phyloP scores from a whole-genome alignment of 2,888 invertebrate species.

The Eupithecia vulgata region DNA sequence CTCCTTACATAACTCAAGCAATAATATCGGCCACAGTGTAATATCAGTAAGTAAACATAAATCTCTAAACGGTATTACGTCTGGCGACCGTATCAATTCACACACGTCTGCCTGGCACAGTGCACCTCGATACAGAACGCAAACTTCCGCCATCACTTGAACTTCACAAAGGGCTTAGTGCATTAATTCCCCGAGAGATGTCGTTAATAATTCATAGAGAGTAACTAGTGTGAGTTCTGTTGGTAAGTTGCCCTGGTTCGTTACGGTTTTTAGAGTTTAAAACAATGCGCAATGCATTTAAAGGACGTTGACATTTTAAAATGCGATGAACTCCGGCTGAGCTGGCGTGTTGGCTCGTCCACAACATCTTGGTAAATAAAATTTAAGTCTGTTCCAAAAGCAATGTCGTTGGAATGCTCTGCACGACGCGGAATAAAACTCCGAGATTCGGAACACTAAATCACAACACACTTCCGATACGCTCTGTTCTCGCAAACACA shows the following conservation, averaged over 20 bases:
- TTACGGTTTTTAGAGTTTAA: constrained; percentile 2
- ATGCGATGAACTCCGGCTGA: constrained; percentile 7
- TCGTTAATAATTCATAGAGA: background rate
- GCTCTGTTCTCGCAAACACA: constrained; percentile 20
- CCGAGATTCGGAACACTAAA: constrained; percentile 31
- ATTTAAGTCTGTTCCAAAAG: constrained; percentile 24
- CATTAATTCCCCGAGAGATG: background rate
- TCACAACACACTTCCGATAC: constrained; percentile 37
- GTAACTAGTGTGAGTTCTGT: background rate
- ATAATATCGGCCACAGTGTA: constrained; percentile 31
- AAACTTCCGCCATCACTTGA: background rate
- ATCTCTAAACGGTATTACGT: constrained; percentile 28
- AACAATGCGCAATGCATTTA: constrained; percentile 9
- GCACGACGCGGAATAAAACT: constrained; percentile 31
- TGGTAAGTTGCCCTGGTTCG: background rate
- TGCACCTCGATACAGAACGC: constrained; percentile 7
- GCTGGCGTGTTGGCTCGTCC: constrained; percentile 13
- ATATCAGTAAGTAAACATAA: constrained; percentile 41
- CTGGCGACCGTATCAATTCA: constrained; percentile 22
- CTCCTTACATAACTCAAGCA: constrained; percentile 17
- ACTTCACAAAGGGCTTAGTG: background rate
- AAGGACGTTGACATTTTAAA: constrained; percentile 9
- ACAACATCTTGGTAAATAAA: constrained; percentile 23
- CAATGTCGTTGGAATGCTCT: constrained; percentile 30
- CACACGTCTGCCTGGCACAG: constrained; percentile 15